A percentile compares a stretch with the other conserved stretches of the same genome.
These are phyloP conservation scores for Scotopteryx bipunctaria DNA, from an alignment of 2,888 invertebrate genomes.

Conservation along the genomic window DNA sequence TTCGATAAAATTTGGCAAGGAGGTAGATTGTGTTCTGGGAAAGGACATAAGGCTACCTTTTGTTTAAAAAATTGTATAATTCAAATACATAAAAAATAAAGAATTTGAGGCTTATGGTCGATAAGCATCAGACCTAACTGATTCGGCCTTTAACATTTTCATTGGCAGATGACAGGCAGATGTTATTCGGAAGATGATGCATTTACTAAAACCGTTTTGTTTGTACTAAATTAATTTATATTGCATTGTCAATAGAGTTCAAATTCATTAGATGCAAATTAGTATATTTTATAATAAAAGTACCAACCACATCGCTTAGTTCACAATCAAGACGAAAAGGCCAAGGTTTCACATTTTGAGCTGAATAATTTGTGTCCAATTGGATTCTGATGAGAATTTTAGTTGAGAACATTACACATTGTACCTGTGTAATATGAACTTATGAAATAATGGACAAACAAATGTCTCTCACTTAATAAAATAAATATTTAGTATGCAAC, in stretches of 20 bases:
- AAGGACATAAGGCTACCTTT: too few relatives aligned
- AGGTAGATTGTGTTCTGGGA: too few relatives aligned
- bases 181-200: conserved; percentile 60
- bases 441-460: neutral
- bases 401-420: conserved; percentile 47
- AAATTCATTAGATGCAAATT: conserved; percentile 38
- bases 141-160: conserved; percentile 65
- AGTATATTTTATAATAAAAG: conserved; percentile 58
- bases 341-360: conserved; percentile 71
- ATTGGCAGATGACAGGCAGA: too few relatives aligned
- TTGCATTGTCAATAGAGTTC: conserved; percentile 45
- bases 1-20: too few relatives aligned
- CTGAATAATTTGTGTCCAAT: conserved; percentile 68
- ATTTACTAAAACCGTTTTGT: conserved; percentile 37
- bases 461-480: conserved; percentile 5
- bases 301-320: conserved; percentile 55
- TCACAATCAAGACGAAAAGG: conserved; percentile 66
- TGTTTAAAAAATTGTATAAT: too few relatives aligned
- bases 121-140: conserved; percentile 50
- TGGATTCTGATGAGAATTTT: conserved; percentile 68
- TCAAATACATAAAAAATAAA: conserved; percentile 33
- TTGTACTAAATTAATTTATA: conserved; percentile 43
- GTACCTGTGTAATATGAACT: neutral
- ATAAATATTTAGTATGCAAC: conserved; percentile 10
- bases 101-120: conserved; percentile 66